Base-by-base conservation (phyloP, 1,140 invertebrate species). In the Lucilia cuprina region DNA sequence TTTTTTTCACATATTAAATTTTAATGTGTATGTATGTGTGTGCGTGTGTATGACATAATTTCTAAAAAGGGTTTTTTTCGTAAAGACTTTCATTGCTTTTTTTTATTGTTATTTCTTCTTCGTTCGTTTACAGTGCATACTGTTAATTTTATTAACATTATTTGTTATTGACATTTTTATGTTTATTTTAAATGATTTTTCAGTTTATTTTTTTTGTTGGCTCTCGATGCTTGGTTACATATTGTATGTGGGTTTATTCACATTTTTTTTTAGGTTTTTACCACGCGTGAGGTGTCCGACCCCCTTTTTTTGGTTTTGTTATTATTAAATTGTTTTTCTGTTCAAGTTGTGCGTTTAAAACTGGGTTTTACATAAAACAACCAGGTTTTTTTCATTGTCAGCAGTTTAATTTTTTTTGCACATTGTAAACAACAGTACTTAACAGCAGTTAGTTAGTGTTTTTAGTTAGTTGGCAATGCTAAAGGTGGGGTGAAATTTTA, bases 331-430 rank as follows among this genome's bases (percentile, higher is more conserved):
- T 70, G 25, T 4, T n/a, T 17, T n/a, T 60, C 14, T 3, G n/a
- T 5, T 7, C 10, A 21, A 10, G 17, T 21, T 70, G 65, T 70
- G 65, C 65, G n/a, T 70, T 70, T 21, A 70, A 70, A 70, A 70
- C 17, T 70, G 65, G 65, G n/a, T 70, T 70, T 70, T 70, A 70
- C 65, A 70, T n/a, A 70, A 70, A 70, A 21, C 65, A 70, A n/a
- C 65, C 65, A 70, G 65, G 65, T 70, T 70, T 70, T 70, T 70
- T 70, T 70, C 65, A 70, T 70, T 70, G 65, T 25, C 65, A 70
- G 65, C 65, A 17, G 4, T 55, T 55, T 55, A 10, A 10, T 55
- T 70, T 70, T 21, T 41, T 60, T 60, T 60, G 55, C 55, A 60
- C 55, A 60, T 41, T 41, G 41, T 41, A 41, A 41, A 41, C 41